Evolutionary conservation across 2,113 vertebrate species (phyloP), one percentile per base, ranked within the genome.

Genomic region (Albula glossodonta): DNA sequence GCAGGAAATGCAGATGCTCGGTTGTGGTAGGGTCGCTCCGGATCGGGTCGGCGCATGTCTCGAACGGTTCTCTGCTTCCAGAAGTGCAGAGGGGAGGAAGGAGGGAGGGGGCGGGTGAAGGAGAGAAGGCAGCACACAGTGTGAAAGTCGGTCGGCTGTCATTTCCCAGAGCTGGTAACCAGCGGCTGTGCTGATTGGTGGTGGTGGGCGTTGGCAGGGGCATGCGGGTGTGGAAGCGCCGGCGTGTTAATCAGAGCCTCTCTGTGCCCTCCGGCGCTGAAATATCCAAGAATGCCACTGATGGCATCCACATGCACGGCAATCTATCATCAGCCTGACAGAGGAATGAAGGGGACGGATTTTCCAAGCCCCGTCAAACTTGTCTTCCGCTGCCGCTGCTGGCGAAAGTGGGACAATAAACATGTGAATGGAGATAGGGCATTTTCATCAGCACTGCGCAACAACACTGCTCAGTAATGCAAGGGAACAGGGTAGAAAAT

Each of bases 281-380:
- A 13, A 53, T 25, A 81, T 52, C 7, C 51, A 53, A 53, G 80
- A n/a, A 53, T 51, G 51, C 48, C 78, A 12, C 78, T 41, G 66
- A 79, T 79, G 78, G 7, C 51, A 81, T 49, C 51, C 22, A 10
- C 3, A 19, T 19, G 8, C 41, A 12, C 50, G 11, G 41, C 50
- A 80, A 81, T 53, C 80, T 51, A 53, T 81, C 51, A 81, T 56
- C 50, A 11, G 80, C 19, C 80, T 81, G 80, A 51, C 48, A 53
- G 80, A 25, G 15, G n/a, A 81, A 81, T 53, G 80, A 53, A 81
- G 80, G 80, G 53, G 80, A 19, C 22, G 3, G 50, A 25, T 81
- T 53, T 81, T 49, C 51, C 11, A 19, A 81, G 51, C 50, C 60
- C 49, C 15, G 80, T 51, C 80, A 81, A 66, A 81, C 3, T n/a